phyloP scores from a whole-genome alignment of 2,113 vertebrate species.

The Oenanthe melanoleuca region DNA sequence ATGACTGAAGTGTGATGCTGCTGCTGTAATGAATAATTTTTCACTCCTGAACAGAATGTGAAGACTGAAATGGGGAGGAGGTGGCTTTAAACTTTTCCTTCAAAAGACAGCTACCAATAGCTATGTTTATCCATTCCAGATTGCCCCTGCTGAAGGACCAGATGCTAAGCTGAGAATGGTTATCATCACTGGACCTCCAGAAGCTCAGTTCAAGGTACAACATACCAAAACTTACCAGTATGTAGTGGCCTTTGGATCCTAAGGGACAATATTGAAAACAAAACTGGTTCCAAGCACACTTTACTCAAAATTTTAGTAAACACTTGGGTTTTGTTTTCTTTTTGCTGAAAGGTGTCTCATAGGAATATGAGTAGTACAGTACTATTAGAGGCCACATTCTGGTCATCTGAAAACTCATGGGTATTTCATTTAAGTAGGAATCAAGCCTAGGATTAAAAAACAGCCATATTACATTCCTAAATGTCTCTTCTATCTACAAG shows the following conservation, averaged over 20 bases:
- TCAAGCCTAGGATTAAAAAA: not conserved
- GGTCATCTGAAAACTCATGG: not conserved
- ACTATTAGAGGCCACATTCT: not conserved
- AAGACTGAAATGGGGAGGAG: conserved; percentile 19
- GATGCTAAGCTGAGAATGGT: conserved; percentile 96
- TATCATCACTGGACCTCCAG: conserved; percentile 94
- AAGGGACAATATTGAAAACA: not conserved
- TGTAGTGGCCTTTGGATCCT: not conserved
- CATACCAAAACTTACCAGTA: not conserved
- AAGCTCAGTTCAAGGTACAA: conserved; percentile 98
- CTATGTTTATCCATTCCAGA: conserved; percentile 79
- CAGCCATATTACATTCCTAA: not conserved
- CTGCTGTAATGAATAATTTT: conserved; percentile 10
- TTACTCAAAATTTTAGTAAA: not conserved
- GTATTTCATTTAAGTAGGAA: not conserved
- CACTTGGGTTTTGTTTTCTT: not conserved
- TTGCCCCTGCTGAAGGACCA: conserved; percentile 92
- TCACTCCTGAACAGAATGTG: conserved; percentile 56
- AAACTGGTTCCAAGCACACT: not conserved
- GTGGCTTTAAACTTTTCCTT: conserved; percentile 30
- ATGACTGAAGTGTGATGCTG: conserved; percentile 34
- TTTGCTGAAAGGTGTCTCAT: not conserved
- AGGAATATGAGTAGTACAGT: not conserved
- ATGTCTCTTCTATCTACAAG: not conserved
- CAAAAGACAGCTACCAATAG: conserved; percentile 32